These are phyloP conservation scores for Orchesella flavescens DNA, from an alignment of 2,888 invertebrate genomes.

Conservation along the genomic window DNA sequence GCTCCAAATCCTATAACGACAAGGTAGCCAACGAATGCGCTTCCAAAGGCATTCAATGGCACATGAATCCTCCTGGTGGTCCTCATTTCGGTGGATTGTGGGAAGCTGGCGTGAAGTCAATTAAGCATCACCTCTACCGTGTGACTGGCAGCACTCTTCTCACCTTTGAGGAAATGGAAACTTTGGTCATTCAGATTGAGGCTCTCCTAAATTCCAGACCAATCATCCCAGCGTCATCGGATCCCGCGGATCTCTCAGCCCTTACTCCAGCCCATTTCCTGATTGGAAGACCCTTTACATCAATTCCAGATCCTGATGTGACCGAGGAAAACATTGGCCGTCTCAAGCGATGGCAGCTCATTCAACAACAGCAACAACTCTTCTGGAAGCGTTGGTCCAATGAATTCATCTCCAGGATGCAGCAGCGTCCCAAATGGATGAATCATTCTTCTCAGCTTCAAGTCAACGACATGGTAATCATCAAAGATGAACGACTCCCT, in stretches of 20 bases:
- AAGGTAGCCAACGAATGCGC: no score
- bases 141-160: constrained; percentile 37
- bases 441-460: not conserved
- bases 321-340: constrained; percentile 2
- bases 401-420: constrained; percentile 66
- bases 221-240: constrained; percentile 39
- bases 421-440: constrained; percentile 62
- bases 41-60: constrained; percentile 54
- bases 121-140: constrained; percentile 50
- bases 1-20: no score
- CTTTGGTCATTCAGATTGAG: constrained; percentile 54
- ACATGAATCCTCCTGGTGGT: constrained; percentile 61
- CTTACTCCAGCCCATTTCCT: constrained; percentile 61
- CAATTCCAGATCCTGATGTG: constrained; percentile 12
- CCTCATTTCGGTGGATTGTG: constrained; percentile 62
- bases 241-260: constrained; percentile 39
- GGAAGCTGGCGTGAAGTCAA: constrained; percentile 1
- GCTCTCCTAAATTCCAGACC: constrained; percentile 52
- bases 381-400: constrained; percentile 67
- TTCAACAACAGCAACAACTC: constrained; percentile 59
- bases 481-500: constrained; percentile 14
- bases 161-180: constrained; percentile 56
- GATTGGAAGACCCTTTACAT: constrained; percentile 18
- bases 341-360: constrained; percentile 41
- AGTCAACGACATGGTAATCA: constrained; percentile 38